Conservation (phyloP, 1,140 invertebrate species). For the Trachelipus rathkii region DNA sequence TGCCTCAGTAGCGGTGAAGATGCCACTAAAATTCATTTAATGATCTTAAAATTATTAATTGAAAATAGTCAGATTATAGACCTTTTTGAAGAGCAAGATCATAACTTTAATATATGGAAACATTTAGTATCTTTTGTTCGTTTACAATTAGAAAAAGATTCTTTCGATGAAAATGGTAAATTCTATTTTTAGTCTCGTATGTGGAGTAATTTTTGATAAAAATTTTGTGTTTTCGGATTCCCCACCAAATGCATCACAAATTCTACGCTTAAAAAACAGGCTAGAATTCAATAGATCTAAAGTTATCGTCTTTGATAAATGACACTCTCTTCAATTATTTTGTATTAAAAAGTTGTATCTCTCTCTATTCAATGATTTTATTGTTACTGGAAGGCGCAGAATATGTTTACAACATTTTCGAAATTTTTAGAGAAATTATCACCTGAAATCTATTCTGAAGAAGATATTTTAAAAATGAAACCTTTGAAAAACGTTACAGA, state of each 20-base stretch:
- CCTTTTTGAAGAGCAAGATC: neutral
- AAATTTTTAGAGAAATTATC: neutral
- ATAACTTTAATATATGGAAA: neutral
- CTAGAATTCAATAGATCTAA: neutral
- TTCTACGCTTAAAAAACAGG: neutral
- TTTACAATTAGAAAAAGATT: neutral
- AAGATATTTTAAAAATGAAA: neutral
- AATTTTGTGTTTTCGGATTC: neutral
- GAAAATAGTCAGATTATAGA: neutral
- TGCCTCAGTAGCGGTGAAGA: conserved; percentile 47
- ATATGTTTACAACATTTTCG: neutral
- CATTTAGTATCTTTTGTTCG: neutral
- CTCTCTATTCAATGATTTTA: too few relatives aligned
- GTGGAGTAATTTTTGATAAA: neutral
- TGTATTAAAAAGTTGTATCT: too few relatives aligned
- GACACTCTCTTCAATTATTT: too few relatives aligned
- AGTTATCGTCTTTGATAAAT: neutral
- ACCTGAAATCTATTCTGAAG: neutral
- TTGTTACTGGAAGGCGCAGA: too few relatives aligned
- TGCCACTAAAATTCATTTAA: conserved; percentile 49
- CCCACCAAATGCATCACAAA: neutral
- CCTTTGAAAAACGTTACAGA: neutral
- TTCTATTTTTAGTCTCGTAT: neutral
- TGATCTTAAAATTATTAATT: conserved; percentile 44
- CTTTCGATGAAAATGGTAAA: neutral